Percentiles rank a stretch among this genome's conserved stretches.
Conservation (phyloP, 2,113 vertebrate genomes). For the Archocentrus centrarchus region DNA sequence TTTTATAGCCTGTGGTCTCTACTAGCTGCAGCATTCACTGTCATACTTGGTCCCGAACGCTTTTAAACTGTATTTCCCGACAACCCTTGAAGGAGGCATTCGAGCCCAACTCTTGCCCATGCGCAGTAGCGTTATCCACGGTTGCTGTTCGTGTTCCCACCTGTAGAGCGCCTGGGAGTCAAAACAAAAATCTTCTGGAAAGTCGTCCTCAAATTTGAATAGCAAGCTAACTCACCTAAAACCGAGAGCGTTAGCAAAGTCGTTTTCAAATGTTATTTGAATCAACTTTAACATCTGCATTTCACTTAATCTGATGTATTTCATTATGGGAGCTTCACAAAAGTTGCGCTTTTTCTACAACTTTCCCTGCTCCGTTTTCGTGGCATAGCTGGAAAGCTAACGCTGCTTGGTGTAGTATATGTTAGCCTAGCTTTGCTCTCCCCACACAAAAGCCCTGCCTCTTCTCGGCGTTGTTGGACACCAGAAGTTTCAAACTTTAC, state of each 20-base stretch:
- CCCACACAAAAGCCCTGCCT: slow-evolving; percentile 45
- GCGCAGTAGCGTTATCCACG: slow-evolving; percentile 29
- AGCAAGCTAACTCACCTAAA: slow-evolving; percentile 47
- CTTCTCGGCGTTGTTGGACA: slow-evolving; percentile 27
- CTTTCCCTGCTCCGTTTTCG: slow-evolving; percentile 67
- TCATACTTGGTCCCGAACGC: neutral
- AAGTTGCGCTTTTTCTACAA: slow-evolving; percentile 37
- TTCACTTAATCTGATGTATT: neutral
- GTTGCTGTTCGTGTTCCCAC: slow-evolving; percentile 56
- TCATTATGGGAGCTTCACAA: slow-evolving; percentile 56
- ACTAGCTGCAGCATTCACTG: neutral
- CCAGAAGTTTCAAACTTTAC: slow-evolving; percentile 19
- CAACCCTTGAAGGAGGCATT: neutral
- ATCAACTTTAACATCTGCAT: neutral
- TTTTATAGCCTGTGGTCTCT: neutral
- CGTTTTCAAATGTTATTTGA: neutral
- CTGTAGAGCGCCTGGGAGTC: slow-evolving; percentile 60
- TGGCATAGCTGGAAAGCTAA: slow-evolving; percentile 61
- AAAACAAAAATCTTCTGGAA: slow-evolving; percentile 75
- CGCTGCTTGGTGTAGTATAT: slow-evolving; percentile 14
- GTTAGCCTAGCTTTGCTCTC: slow-evolving; percentile 64
- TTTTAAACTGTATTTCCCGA: neutral
- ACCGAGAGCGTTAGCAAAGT: neutral
- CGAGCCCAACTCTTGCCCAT: slow-evolving; percentile 16
- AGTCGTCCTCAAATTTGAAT: slow-evolving; percentile 44